Percentiles rank a stretch among this genome's conserved stretches.
Evolutionary conservation across 1,140 invertebrate species (phyloP).

Genomic region (Cheumatopsyche charites): DNA sequence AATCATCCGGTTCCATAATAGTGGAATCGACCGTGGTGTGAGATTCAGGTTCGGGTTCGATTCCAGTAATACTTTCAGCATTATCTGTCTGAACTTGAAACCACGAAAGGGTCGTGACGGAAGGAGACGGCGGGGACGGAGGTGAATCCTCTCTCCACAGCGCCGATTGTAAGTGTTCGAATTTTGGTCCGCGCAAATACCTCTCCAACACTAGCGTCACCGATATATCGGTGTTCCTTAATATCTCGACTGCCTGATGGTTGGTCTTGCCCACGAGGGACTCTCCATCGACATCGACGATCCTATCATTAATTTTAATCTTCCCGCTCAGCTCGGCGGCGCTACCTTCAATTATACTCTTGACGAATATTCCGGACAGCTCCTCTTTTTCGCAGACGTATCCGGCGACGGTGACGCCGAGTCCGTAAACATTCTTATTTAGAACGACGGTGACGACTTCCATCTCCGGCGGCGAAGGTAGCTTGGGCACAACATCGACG

Average conservation of each 20-base stretch:
- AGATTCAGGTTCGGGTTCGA: constrained; percentile 70
- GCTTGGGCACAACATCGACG: constrained; percentile 52
- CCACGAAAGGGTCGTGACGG: constrained; percentile 77
- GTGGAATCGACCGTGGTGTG: constrained; percentile 69
- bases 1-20: constrained; percentile 60
- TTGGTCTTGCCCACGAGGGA: constrained; percentile 84
- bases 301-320: constrained; percentile 92
- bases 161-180: constrained; percentile 85
- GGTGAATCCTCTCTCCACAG: constrained; percentile 74
- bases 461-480: constrained; percentile 59
- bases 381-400: constrained; percentile 82
- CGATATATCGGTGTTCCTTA: constrained; percentile 80
- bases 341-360: constrained; percentile 91
- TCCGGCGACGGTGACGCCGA: constrained; percentile 71
- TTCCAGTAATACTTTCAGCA: constrained; percentile 64
- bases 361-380: constrained; percentile 93
- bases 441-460: constrained; percentile 68
- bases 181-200: constrained; percentile 86
- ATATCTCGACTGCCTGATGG: constrained; percentile 87
- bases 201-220: constrained; percentile 82
- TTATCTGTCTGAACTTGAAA: constrained; percentile 68
- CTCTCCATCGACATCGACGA: constrained; percentile 84
- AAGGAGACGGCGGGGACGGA: constrained; percentile 69
- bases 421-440: constrained; percentile 70
- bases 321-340: constrained; percentile 86